These are phyloP conservation scores for Meriones unguiculatus DNA, from an alignment of 2,113 vertebrate genomes.

Conservation along the genomic window DNA sequence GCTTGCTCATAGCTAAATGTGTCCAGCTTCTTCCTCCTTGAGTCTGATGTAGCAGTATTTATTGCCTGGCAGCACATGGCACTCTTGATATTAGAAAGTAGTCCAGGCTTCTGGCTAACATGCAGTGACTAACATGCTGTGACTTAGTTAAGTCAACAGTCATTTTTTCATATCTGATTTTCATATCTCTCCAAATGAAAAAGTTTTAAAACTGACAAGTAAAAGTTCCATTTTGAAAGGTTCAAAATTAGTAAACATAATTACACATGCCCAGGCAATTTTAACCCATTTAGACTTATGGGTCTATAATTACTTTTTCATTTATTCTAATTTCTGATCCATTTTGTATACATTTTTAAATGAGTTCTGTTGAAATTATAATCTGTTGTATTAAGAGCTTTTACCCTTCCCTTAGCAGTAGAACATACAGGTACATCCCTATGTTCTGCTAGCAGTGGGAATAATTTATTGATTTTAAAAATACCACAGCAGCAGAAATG, in stretches of 20 bases:
- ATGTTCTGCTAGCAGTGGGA: not conserved
- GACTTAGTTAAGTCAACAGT: constrained; percentile 80
- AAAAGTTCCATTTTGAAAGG: constrained; percentile 72
- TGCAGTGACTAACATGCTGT: constrained; percentile 46
- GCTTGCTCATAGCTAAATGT: not conserved
- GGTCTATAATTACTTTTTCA: constrained; percentile 75
- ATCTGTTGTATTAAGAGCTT: constrained; percentile 68
- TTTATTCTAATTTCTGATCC: constrained; percentile 71
- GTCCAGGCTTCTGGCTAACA: not conserved
- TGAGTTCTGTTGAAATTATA: constrained; percentile 69
- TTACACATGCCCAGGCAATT: constrained; percentile 66
- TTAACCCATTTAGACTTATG: constrained; percentile 68
- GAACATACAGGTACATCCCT: not conserved
- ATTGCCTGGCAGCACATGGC: not conserved
- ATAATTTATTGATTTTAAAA: constrained; percentile 62
- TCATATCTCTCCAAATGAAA: constrained; percentile 80
- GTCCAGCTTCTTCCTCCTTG: not conserved
- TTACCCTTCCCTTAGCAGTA: constrained; percentile 58
- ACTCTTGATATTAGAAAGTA: not conserved
- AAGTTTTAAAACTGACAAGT: constrained; percentile 76
- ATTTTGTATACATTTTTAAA: constrained; percentile 81
- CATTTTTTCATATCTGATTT: constrained; percentile 69
- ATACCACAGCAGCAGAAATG: constrained; percentile 41
- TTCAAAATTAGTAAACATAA: constrained; percentile 72
- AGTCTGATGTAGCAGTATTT: not conserved